phyloP scores from a whole-genome alignment of 2,888 invertebrate genomes.

The Holacanthella duospinosa region DNA sequence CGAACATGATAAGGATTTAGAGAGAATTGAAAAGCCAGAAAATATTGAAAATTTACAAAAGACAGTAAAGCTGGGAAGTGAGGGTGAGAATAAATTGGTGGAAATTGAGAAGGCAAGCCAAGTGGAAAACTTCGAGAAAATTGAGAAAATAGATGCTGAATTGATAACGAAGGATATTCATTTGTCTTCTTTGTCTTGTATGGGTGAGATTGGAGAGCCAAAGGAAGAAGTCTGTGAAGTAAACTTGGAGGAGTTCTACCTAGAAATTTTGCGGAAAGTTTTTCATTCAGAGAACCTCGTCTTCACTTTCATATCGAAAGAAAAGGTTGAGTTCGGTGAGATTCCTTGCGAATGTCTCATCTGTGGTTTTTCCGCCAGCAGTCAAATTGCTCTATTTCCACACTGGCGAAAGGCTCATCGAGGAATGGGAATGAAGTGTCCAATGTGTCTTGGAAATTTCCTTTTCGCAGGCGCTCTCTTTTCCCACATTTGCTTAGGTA shows the following conservation, averaged over 20 bases:
- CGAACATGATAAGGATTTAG: not conserved
- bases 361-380: slow-evolving; percentile 22
- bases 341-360: slow-evolving; percentile 36
- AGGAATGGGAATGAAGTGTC: slow-evolving; percentile 34
- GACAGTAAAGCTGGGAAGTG: not conserved
- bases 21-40: not conserved
- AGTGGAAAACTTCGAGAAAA: not conserved
- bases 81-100: not conserved
- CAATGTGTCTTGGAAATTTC: slow-evolving; percentile 35
- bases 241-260: slow-evolving; percentile 21
- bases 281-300: slow-evolving; percentile 25
- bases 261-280: slow-evolving; percentile 27
- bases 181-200: not conserved
- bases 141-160: not conserved
- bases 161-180: not conserved
- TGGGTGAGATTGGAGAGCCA: not conserved
- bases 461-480: slow-evolving; percentile 35
- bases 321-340: slow-evolving; percentile 22
- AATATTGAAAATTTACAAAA: not conserved
- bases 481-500: slow-evolving; percentile 34
- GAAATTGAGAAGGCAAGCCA: not conserved
- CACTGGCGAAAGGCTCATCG: slow-evolving; percentile 35
- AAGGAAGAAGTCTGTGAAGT: not conserved
- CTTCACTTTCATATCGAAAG: slow-evolving; percentile 16
- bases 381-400: slow-evolving; percentile 28